Conservation (phyloP, 2,113 vertebrate genomes). For the Okapia johnstoni region DNA sequence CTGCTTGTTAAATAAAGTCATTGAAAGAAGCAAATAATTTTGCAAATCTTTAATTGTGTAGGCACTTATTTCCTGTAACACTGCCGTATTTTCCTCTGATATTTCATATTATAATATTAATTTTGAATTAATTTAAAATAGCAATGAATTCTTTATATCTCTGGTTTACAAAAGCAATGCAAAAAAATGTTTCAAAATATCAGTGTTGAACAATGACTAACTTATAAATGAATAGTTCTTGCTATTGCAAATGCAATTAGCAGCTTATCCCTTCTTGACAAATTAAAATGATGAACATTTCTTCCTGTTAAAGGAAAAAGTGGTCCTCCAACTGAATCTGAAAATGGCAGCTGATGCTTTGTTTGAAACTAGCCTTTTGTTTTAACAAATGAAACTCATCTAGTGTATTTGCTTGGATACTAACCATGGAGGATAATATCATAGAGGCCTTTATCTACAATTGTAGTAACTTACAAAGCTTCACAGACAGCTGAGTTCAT, state of each 20-base stretch:
- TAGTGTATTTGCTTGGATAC: constrained; percentile 13
- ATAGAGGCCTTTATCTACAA: not conserved
- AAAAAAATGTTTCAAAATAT: constrained; percentile 21
- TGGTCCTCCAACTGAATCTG: constrained; percentile 21
- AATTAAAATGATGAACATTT: constrained; percentile 39
- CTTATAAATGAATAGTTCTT: not conserved
- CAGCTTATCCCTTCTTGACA: not conserved
- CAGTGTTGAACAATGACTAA: not conserved
- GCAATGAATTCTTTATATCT: not conserved
- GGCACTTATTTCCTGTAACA: not conserved
- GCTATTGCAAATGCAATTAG: constrained; percentile 29
- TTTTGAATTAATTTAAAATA: constrained; percentile 12
- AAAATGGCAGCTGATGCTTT: constrained; percentile 24
- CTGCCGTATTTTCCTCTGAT: not conserved
- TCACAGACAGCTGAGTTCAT: constrained; percentile 52
- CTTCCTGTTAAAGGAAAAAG: not conserved
- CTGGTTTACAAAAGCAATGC: constrained; percentile 15
- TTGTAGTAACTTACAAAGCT: constrained; percentile 11
- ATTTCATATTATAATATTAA: not conserved
- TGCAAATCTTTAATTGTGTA: not conserved
- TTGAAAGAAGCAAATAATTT: not conserved
- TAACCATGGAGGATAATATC: constrained; percentile 35
- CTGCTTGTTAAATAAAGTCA: not conserved
- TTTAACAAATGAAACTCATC: constrained; percentile 44
- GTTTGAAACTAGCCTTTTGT: constrained; percentile 41